phyloP scores from a whole-genome alignment of 2,113 vertebrate genomes.

The Nothocercus julius region DNA sequence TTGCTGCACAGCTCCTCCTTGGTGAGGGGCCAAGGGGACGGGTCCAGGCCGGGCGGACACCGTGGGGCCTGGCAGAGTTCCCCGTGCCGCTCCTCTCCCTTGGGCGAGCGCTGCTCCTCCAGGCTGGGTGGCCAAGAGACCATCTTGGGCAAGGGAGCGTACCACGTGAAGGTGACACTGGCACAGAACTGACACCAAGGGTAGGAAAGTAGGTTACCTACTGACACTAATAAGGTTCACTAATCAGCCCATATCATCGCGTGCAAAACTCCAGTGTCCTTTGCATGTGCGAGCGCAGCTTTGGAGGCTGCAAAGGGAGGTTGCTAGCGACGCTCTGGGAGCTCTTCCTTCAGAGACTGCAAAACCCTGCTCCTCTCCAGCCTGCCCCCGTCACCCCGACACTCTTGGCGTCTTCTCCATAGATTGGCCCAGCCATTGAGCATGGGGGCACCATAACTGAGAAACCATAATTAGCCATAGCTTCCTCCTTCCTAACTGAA shows the following conservation, averaged over 20 bases:
- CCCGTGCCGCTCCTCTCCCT: background rate
- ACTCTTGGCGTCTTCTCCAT: background rate
- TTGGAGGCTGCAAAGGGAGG: background rate
- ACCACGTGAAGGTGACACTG: rapidly evolving
- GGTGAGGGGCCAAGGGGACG: rapidly evolving
- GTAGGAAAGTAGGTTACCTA: background rate
- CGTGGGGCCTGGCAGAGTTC: background rate
- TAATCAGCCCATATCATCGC: background rate
- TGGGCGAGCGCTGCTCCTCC: background rate
- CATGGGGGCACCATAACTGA: rapidly evolving
- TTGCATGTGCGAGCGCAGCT: background rate
- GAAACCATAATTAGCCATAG: background rate
- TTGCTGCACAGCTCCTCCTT: background rate
- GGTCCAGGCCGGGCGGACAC: background rate
- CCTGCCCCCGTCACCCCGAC: background rate
- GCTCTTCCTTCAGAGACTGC: background rate
- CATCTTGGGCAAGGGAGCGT: rapidly evolving
- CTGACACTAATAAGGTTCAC: rapidly evolving
- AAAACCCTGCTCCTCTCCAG: background rate
- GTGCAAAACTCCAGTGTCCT: rapidly evolving
- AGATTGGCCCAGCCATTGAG: rapidly evolving
- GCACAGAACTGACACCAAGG: background rate
- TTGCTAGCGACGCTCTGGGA: background rate
- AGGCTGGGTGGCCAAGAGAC: background rate
- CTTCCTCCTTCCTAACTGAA: background rate